Evolutionary conservation across 92 coral and sea anemone species (phyloP).

Genomic region (Pocillopora meandrina): DNA sequence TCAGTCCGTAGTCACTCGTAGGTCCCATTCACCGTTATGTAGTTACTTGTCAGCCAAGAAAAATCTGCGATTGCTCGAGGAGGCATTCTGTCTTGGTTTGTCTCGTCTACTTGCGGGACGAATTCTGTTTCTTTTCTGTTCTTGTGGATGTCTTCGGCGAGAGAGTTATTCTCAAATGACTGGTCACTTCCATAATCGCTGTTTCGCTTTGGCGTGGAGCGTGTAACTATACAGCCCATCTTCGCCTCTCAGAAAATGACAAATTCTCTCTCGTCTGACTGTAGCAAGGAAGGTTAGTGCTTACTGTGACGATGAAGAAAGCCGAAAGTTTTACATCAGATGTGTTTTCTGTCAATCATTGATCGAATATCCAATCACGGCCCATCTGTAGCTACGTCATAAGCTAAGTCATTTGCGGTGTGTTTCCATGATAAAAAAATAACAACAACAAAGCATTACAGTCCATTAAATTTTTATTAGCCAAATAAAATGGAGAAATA

Average conservation of each 20-base stretch:
- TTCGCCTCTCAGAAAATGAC: not conserved
- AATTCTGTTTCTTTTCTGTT: too few species aligned
- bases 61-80: conserved; percentile 3
- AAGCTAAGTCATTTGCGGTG: not conserved
- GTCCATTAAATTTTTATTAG: too few species aligned
- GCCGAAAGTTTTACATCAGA: not conserved
- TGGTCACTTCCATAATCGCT: not conserved
- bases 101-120: not conserved
- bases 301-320: not conserved
- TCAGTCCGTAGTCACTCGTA: not conserved
- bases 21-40: too few species aligned
- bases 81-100: not conserved
- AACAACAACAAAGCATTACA: too few species aligned
- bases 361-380: not conserved
- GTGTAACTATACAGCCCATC: conserved; percentile 11
- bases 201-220: not conserved
- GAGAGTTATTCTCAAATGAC: not conserved
- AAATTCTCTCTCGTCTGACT: not conserved
- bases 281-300: not conserved
- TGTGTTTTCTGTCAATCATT: not conserved
- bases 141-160: not conserved
- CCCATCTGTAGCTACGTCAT: not conserved
- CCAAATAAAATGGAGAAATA: too few species aligned
- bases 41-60: not conserved
- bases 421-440: not conserved